Evolutionary conservation across 2,797 vertebrate genomes (phyloP).

Genomic region (Vultur gryphus): DNA sequence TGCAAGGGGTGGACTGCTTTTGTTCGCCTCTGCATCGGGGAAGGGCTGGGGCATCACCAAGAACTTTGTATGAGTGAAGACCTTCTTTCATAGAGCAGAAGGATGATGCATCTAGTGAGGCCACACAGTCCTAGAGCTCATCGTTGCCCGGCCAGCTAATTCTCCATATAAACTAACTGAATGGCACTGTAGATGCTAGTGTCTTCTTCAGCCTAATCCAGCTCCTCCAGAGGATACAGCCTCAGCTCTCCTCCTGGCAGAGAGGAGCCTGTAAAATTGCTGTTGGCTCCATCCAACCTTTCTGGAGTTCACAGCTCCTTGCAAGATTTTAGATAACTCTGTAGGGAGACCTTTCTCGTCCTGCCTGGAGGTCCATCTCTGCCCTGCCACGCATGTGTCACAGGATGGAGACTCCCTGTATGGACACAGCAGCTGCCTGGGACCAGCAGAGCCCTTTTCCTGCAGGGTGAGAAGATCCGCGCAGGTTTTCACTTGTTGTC

Average conservation of each 20-base stretch:
- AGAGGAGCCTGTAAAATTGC: not conserved
- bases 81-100: not conserved
- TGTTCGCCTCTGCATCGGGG: not conserved
- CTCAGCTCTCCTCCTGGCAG: not conserved
- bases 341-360: not conserved
- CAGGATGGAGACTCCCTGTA: fast-evolving
- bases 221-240: not conserved
- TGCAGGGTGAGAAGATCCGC: not conserved
- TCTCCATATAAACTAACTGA: not conserved
- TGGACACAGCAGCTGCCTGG: not conserved
- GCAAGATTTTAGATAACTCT: not conserved
- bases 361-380: not conserved
- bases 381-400: fast-evolving
- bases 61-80: fast-evolving
- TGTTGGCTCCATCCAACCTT: not conserved
- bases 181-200: not conserved
- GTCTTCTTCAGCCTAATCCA: not conserved
- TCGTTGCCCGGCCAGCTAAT: fast-evolving
- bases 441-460: not conserved
- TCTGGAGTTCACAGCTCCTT: not conserved
- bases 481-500: not conserved
- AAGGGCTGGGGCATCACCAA: not conserved
- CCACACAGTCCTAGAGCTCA: not conserved
- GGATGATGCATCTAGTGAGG: not conserved
- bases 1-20: not conserved